Conservation (phyloP, 2,797 vertebrate genomes). For the Aphelocoma californica region DNA sequence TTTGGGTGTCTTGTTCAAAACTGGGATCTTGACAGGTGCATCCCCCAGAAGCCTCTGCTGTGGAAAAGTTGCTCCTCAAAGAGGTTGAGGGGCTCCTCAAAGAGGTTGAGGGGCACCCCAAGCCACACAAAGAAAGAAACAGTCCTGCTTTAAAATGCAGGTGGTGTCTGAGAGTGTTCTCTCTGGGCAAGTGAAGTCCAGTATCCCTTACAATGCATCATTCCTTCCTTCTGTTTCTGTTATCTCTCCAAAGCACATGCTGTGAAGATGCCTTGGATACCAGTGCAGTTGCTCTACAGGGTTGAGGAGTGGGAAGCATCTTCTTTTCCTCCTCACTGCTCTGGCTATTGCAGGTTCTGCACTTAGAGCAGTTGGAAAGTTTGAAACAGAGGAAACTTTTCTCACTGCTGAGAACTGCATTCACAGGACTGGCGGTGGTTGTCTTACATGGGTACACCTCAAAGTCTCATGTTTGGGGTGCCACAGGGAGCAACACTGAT, state of each 20-base stretch:
- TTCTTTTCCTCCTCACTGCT: neutral
- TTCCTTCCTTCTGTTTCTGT: neutral
- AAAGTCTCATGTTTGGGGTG: neutral
- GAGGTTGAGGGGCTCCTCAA: neutral
- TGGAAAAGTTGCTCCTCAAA: neutral
- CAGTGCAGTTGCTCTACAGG: neutral
- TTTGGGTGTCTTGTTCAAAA: neutral
- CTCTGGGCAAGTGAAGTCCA: neutral
- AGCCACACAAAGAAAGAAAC: neutral
- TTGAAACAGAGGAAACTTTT: neutral
- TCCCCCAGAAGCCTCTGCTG: neutral
- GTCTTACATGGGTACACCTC: neutral
- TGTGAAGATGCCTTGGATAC: neutral
- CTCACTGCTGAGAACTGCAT: neutral
- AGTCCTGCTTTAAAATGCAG: neutral
- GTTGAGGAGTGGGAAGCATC: neutral
- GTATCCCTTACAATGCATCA: neutral
- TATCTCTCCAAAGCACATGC: rapidly evolving
- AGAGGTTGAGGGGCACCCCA: neutral
- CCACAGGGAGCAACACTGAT: neutral
- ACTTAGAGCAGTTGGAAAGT: neutral
- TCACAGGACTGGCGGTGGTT: rapidly evolving
- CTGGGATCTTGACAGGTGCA: rapidly evolving
- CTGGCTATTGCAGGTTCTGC: neutral
- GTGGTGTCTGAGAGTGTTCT: neutral